Evolutionary conservation across 2,888 invertebrate genomes (phyloP), one percentile per base, ranked within the genome.

Genomic region (Drosophila subquinaria): DNA sequence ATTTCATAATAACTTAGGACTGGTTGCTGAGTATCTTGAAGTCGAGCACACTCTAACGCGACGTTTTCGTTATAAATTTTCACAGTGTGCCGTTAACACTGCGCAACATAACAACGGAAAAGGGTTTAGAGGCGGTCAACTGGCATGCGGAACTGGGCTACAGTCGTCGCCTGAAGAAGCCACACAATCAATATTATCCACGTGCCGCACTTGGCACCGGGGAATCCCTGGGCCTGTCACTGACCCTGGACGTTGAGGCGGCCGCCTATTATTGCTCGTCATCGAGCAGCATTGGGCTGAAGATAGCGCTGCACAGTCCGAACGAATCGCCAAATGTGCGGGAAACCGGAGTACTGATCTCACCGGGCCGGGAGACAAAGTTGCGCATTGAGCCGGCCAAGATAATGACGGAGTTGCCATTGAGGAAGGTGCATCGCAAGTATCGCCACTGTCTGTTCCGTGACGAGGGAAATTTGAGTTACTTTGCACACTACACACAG

Each of bases 191-290:
- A 36, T 94, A 94, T 1, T 94, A 95, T 83, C 96, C 96, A 0
- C 79, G 79, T 3, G 80, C 88, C 5, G 81, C 90, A 4, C 81
- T 88, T 43, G 92, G 96, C 42, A 94, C 95, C 13, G 97, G 97
- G 6, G 95, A 95, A 23, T 95, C 95, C 73, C 94, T 96, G 61
- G 97, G 97, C 0, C 93, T 97, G 43, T 95, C 95, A 1, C 90
- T 97, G 13, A 94, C 95, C 0, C 92, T 97, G 45, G 95, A 97
- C 88, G 95, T 95, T 0, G 94, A 95, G 73, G 84, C 95, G 3
- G 94, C 94, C 1, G 95, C 96, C 85, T 97, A 97, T 90, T 96
- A 95, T 90, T 97, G 97, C 89, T 96, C 96, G 2, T 96, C 96
- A 0, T 95, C 96, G 6, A 95, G 94, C 82, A 96, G 92, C 69